phyloP scores from a whole-genome alignment of 2,888 invertebrate genomes.

The Leuctra nigra region DNA sequence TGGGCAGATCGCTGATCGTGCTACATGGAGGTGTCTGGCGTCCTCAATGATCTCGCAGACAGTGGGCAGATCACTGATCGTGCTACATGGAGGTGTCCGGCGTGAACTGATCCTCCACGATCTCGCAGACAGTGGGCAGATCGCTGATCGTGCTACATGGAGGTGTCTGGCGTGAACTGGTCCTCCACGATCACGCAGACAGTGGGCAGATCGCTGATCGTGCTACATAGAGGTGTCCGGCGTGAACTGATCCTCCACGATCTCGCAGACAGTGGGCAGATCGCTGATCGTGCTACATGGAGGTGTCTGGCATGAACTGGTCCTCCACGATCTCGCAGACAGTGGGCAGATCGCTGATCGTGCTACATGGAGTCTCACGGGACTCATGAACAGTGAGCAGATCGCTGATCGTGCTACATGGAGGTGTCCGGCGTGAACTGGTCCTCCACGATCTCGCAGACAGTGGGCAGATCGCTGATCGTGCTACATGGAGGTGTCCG shows the following conservation, averaged over 20 bases:
- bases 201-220: slow-evolving; percentile 5
- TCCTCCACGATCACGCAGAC: neutral
- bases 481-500: slow-evolving; percentile 12
- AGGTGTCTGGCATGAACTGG: slow-evolving; percentile 12
- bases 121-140: neutral
- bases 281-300: slow-evolving; percentile 11
- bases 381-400: neutral
- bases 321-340: slow-evolving; percentile 5
- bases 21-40: slow-evolving; percentile 8
- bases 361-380: neutral
- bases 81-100: neutral
- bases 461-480: slow-evolving; percentile 6
- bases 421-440: slow-evolving; percentile 12
- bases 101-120: neutral
- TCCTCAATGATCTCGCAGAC: neutral
- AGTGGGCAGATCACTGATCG: slow-evolving; percentile 2
- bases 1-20: slow-evolving; percentile 9
- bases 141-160: too few relatives aligned
- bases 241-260: slow-evolving; percentile 2
- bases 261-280: slow-evolving; percentile 1
- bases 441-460: neutral
- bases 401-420: slow-evolving; percentile 12
- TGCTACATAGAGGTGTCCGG: slow-evolving; percentile 13
- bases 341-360: slow-evolving; percentile 7
- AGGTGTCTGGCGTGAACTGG: slow-evolving; percentile 9